Base-by-base conservation (phyloP, 53 echinoderm and acorn worm species). In the Astropecten irregularis region DNA sequence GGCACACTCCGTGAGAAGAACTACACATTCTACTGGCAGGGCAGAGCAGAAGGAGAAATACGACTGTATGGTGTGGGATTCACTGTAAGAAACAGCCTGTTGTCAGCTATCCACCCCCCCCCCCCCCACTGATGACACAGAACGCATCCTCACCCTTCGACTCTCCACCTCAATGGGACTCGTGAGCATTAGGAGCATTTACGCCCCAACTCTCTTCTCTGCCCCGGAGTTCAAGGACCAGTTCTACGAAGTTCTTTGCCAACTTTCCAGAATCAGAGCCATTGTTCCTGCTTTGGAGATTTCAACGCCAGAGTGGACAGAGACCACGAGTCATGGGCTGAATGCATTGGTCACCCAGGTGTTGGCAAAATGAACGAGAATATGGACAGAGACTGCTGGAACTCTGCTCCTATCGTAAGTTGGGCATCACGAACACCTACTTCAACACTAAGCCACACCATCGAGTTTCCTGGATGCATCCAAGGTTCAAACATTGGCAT, bases 341-440 rank as follows among this genome's bases (percentile, higher is more conserved):
- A 22, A 34, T 82, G 86, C 83, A 74, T 50, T 11, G 51, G 51
- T 20, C 25, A 10, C 9, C 20, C 10, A 5, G 83, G 89, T 19
- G 64, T 83, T 40, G 89, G 89, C 16, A 88, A 77, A n/a, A 69
- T 89, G 40, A 87, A 87, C 74, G 53, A 76, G 33, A 92, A 86
- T 52, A 25, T n/a, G n/a, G 83, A 4, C 86, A 92, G 21, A 14
- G 69, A 20, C 68, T 83, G 28, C 70, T 84, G 6, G 42, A n/a
- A n/a, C n/a, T n/a, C n/a, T n/a, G n/a, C n/a, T n/a, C n/a, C n/a
- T n/a, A n/a, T n/a, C n/a, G n/a, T 71, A 42, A 58, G 28, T 54
- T 81, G 9, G 67, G 81, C 55, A 82, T 88, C 38, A 71, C 88
- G 3, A 89, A 88, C 83, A 60, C 88, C 1, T 59, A 7, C 30